These are phyloP conservation scores for Hippoglossus hippoglossus DNA, from an alignment of 2,797 vertebrate genomes.

Conservation along the genomic window DNA sequence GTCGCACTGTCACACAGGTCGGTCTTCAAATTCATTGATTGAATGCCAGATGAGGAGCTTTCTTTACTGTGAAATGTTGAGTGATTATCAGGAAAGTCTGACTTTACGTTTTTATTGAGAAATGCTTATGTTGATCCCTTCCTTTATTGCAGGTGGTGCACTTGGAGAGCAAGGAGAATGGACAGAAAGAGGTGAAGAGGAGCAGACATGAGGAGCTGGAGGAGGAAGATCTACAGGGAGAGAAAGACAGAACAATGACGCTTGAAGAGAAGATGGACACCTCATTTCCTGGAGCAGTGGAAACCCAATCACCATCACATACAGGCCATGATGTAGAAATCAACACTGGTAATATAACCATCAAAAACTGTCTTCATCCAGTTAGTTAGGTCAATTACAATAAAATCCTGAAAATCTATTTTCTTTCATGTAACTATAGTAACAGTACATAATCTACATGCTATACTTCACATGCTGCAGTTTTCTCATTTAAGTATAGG, in stretches of 20 bases:
- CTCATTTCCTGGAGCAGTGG: conserved; percentile 77
- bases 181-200: conserved; percentile 85
- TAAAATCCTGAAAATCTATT: not conserved
- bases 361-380: not conserved
- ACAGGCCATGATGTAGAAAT: conserved; percentile 85
- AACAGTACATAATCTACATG: too few species aligned
- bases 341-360: conserved; percentile 83
- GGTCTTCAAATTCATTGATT: not conserved
- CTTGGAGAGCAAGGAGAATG: conserved; percentile 89
- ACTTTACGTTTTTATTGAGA: not conserved
- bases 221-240: conserved; percentile 62
- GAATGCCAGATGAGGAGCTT: not conserved
- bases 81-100: not conserved
- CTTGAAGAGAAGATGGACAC: conserved; percentile 72
- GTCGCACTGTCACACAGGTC: conserved; percentile 95
- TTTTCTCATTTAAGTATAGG: not conserved
- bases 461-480: too few species aligned
- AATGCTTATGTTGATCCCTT: not conserved
- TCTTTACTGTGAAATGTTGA: not conserved
- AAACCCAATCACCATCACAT: conserved; percentile 80
- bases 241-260: conserved; percentile 51
- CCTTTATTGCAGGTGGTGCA: conserved; percentile 84
- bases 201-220: conserved; percentile 79
- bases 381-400: not conserved
- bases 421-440: too few species aligned